Percentiles rank a stretch among this genome's conserved stretches.
Evolutionary conservation across 1,140 invertebrate genomes (phyloP).

Genomic region (Mesaphorura yosii): DNA sequence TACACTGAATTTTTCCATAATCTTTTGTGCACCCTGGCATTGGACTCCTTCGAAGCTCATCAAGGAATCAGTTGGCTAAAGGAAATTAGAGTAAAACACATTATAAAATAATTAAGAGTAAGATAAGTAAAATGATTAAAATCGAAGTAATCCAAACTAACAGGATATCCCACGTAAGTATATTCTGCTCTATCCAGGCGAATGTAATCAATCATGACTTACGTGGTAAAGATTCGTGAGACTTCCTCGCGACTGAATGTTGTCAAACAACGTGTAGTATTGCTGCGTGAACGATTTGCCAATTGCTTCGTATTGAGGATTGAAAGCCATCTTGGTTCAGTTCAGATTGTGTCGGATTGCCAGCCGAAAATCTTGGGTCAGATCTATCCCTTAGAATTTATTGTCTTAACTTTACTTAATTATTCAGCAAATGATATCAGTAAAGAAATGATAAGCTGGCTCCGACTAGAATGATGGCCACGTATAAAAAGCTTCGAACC

Average conservation of each 20-base stretch:
- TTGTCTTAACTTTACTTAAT: too few relatives aligned
- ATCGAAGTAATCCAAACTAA: not conserved
- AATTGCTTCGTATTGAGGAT: conserved; percentile 79
- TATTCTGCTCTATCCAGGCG: not conserved
- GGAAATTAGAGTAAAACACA: conserved; percentile 28
- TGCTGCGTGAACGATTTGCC: conserved; percentile 85
- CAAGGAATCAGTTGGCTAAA: conserved; percentile 73
- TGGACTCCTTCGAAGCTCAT: conserved; percentile 92
- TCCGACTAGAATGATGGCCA: too few relatives aligned
- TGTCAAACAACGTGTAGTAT: conserved; percentile 83
- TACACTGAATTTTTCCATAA: conserved; percentile 87
- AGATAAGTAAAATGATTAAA: not conserved
- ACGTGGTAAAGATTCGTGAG: conserved; percentile 85
- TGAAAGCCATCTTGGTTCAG: too few relatives aligned
- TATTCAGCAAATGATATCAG: too few relatives aligned
- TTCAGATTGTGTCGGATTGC: too few relatives aligned
- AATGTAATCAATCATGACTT: conserved; percentile 42
- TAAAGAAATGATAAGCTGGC: too few relatives aligned
- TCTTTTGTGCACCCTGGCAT: conserved; percentile 78
- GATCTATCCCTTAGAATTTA: too few relatives aligned
- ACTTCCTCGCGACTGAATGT: conserved; percentile 62
- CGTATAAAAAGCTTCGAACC: too few relatives aligned
- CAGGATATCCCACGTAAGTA: not conserved
- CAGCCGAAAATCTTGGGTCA: too few relatives aligned
- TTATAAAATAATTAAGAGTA: conserved; percentile 1